Evolutionary conservation across 2,888 invertebrate species (phyloP).

Genomic region (Phanerotoma sp.): DNA sequence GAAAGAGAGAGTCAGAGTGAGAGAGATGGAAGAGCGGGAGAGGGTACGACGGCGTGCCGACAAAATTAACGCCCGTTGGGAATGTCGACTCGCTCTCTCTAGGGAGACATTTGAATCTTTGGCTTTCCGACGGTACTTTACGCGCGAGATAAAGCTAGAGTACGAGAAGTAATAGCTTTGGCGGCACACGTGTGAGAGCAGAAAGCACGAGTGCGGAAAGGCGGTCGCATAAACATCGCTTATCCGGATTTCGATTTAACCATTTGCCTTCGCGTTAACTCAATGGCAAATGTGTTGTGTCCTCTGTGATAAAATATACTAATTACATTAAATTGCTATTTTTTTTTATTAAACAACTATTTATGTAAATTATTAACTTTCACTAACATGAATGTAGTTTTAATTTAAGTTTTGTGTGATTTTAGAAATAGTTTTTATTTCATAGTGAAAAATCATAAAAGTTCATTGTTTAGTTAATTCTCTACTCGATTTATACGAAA

Average conservation of each 20-base stretch:
- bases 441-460: no score
- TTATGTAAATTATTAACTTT: no score
- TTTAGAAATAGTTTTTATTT: no score
- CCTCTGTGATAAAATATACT: conserved; percentile 13
- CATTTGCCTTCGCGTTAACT: conserved; percentile 17
- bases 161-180: conserved; percentile 18
- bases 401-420: no score
- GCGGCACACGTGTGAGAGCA: conserved; percentile 7
- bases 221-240: conserved; percentile 21
- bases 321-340: conserved; percentile 17
- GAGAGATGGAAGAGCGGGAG: not conserved
- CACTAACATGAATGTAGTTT: no score
- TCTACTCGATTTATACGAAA: no score
- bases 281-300: conserved; percentile 16
- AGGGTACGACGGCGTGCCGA: not conserved
- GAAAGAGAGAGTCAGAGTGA: not conserved
- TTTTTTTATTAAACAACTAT: conserved; percentile 3
- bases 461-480: no score
- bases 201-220: conserved; percentile 14
- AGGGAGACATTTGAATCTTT: conserved; percentile 20
- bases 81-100: not conserved
- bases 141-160: conserved; percentile 18
- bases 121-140: conserved; percentile 18
- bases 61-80: conserved; percentile 16
- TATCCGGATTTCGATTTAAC: conserved; percentile 20